Conservation (phyloP, 2,797 vertebrate species). For the Enteromius anoplus region DNA sequence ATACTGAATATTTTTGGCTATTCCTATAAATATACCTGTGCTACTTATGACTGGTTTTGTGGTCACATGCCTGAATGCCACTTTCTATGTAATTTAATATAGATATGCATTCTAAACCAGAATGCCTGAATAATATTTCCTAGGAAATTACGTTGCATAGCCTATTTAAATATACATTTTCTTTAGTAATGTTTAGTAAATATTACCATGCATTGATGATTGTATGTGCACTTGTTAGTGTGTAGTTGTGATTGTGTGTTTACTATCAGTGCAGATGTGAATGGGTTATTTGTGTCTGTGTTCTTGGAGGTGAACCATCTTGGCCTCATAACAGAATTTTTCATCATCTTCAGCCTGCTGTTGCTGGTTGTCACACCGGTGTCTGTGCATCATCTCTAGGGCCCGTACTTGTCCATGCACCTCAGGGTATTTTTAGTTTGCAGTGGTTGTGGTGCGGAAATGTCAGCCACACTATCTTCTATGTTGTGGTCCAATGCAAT, state of each 20-base stretch:
- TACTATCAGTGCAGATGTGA: neutral
- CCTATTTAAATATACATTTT: neutral
- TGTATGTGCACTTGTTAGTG: neutral
- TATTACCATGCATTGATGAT: neutral
- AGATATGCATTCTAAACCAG: neutral
- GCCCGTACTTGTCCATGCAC: slow-evolving; percentile 4
- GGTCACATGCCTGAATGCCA: neutral
- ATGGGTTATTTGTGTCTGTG: neutral
- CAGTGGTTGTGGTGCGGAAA: slow-evolving; percentile 9
- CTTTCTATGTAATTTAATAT: neutral
- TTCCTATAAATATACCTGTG: neutral
- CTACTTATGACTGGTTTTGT: neutral
- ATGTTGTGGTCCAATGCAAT: slow-evolving; percentile 1
- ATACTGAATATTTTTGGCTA: neutral
- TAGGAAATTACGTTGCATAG: neutral
- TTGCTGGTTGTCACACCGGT: neutral
- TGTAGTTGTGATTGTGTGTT: neutral
- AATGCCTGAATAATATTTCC: neutral
- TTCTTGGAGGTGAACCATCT: neutral
- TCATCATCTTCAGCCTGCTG: slow-evolving; percentile 6
- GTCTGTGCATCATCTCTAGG: neutral
- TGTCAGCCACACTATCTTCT: slow-evolving; percentile 6
- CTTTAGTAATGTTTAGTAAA: neutral
- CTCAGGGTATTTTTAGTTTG: slow-evolving; percentile 31
- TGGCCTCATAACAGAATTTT: neutral